Percentiles rank a stretch among this genome's conserved stretches.
These are phyloP conservation scores for Thripadectes ignobilis DNA, from an alignment of 2,797 vertebrate species.

Conservation along the genomic window DNA sequence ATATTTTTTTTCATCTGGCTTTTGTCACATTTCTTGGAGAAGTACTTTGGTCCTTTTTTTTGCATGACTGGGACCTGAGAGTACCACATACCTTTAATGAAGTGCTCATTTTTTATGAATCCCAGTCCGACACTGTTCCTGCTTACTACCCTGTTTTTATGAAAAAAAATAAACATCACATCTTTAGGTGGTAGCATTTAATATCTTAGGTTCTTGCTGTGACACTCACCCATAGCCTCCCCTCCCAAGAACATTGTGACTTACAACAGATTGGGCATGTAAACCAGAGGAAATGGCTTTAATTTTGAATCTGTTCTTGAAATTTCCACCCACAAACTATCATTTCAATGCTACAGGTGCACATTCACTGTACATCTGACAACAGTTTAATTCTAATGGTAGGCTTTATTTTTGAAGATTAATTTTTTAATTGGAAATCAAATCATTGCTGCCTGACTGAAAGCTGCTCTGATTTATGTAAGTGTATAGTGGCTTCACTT, in stretches of 20 bases:
- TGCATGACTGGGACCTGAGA: not conserved
- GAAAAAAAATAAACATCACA: not conserved
- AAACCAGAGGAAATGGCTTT: not conserved
- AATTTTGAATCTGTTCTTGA: not conserved
- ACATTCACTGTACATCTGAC: not conserved
- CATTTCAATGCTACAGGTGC: not conserved
- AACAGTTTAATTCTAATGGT: not conserved
- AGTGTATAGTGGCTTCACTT: not conserved
- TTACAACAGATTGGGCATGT: not conserved
- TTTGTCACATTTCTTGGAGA: not conserved
- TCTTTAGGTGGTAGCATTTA: not conserved
- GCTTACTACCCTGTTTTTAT: not conserved
- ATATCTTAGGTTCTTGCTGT: not conserved
- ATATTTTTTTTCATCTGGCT: not conserved
- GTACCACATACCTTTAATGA: not conserved
- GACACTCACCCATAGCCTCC: not conserved
- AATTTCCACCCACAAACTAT: not conserved
- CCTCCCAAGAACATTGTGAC: not conserved
- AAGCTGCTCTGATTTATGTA: not conserved
- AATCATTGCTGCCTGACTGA: not conserved
- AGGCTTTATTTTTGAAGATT: not conserved
- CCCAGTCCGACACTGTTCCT: not conserved
- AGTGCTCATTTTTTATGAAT: not conserved
- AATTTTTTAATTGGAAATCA: not conserved
- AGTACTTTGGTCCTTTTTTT: not conserved